phyloP scores from a whole-genome alignment of 2,113 vertebrate genomes.

The Origma solitaria region DNA sequence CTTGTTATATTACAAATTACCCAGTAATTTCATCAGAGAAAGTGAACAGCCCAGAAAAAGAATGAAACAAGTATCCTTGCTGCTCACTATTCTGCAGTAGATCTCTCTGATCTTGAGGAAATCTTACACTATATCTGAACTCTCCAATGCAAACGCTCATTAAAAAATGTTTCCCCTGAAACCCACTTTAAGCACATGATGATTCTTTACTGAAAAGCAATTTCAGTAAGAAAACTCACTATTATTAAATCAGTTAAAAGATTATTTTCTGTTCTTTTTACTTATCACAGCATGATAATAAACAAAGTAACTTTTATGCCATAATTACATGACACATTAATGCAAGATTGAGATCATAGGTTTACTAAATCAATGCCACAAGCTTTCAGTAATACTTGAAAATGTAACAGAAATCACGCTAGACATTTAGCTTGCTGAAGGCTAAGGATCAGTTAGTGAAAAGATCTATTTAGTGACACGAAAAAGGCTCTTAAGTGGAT shows the following conservation, averaged over 20 bases:
- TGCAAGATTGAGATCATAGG: background rate
- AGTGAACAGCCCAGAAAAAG: background rate
- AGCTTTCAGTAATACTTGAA: background rate
- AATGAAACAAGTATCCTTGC: background rate
- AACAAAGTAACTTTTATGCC: background rate
- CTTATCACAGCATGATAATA: background rate
- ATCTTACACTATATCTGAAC: background rate
- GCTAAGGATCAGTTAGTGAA: background rate
- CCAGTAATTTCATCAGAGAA: background rate
- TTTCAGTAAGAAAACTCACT: background rate
- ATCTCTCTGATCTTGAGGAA: background rate
- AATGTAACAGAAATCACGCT: background rate
- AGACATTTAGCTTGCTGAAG: background rate
- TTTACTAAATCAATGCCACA: background rate
- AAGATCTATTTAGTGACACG: background rate
- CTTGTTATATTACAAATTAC: background rate
- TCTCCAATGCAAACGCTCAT: accelerated
- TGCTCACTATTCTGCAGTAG: background rate
- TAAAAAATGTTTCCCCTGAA: background rate
- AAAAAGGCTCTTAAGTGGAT: background rate
- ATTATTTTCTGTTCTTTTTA: background rate
- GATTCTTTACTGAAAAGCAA: background rate
- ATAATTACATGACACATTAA: background rate
- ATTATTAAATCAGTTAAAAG: background rate
- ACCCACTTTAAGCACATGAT: background rate